Percentiles rank a stretch among this genome's conserved stretches.
Evolutionary conservation across 2,797 vertebrate species (phyloP).

Genomic region (Peromyscus attwateri): DNA sequence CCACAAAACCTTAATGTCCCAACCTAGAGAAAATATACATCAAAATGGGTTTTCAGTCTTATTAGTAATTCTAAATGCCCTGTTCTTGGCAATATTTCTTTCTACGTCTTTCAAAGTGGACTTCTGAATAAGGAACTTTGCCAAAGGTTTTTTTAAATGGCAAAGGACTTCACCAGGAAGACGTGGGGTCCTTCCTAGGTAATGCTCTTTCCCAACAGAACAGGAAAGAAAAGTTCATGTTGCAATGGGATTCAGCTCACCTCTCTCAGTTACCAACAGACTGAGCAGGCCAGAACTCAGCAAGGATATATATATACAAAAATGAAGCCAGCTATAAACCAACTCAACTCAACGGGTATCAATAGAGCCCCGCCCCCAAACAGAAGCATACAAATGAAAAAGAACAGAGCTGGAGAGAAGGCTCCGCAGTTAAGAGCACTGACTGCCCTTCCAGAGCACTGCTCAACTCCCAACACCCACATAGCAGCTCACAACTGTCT

Average conservation of each 20-base stretch:
- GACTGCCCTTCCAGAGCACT: not conserved
- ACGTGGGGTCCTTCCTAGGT: not conserved
- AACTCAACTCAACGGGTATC: not conserved
- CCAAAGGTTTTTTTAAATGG: not conserved
- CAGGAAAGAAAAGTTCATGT: not conserved
- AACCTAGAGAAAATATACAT: constrained; percentile 87
- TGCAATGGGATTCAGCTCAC: not conserved
- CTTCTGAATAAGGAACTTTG: constrained; percentile 12
- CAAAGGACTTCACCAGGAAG: not conserved
- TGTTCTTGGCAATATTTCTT: constrained; percentile 33
- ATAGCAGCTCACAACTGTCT: not conserved
- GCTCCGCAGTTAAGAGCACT: not conserved
- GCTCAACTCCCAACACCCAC: not conserved
- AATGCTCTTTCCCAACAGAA: not conserved
- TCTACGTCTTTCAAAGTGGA: constrained; percentile 44
- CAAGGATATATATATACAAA: not conserved
- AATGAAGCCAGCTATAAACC: not conserved
- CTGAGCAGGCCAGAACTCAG: not conserved
- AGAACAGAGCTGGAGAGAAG: not conserved
- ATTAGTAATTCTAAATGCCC: not conserved
- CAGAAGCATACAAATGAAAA: not conserved
- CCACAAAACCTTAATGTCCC: constrained; percentile 96
- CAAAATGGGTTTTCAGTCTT: constrained; percentile 33
- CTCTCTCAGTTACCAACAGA: not conserved
- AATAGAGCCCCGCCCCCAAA: not conserved